Evolutionary conservation across 2,797 vertebrate genomes (phyloP).

Genomic region (Protosalanx chinensis): DNA sequence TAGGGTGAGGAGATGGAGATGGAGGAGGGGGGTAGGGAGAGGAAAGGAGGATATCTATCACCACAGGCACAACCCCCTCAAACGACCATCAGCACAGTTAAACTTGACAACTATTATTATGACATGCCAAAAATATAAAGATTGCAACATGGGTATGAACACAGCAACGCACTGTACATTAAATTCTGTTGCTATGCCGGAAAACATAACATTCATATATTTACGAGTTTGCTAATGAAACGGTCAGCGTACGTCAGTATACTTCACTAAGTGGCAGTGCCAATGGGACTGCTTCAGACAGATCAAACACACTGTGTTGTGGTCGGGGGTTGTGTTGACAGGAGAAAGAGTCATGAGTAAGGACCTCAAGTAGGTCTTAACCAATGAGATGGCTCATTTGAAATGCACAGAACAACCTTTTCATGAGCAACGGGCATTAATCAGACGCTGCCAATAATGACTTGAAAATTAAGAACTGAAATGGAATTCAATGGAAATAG

Average conservation of each 20-base stretch:
- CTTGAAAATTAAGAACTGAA: no score
- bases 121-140: conserved; percentile 22
- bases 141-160: conserved; percentile 22
- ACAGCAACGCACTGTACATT: conserved; percentile 5
- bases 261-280: background rate
- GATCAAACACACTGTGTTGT: conserved; percentile 11
- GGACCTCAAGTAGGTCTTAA: conserved; percentile 51
- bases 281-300: background rate
- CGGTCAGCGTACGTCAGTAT: background rate
- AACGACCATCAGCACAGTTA: background rate
- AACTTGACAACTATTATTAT: conserved; percentile 18
- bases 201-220: background rate
- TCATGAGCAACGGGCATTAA: conserved; percentile 55
- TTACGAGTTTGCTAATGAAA: background rate
- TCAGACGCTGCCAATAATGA: conserved; percentile 57
- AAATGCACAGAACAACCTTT: conserved; percentile 48
- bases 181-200: conserved; percentile 23
- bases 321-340: conserved; percentile 45
- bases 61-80: background rate
- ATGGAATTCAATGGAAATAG: conserved; percentile 24
- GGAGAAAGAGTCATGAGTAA: conserved; percentile 43
- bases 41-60: conserved; percentile 10
- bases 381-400: conserved; percentile 49
- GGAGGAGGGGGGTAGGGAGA: background rate
- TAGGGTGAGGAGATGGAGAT: conserved; percentile 13